Conservation (phyloP, 2,888 invertebrate species). For the Mechanitis mazaeus region DNA sequence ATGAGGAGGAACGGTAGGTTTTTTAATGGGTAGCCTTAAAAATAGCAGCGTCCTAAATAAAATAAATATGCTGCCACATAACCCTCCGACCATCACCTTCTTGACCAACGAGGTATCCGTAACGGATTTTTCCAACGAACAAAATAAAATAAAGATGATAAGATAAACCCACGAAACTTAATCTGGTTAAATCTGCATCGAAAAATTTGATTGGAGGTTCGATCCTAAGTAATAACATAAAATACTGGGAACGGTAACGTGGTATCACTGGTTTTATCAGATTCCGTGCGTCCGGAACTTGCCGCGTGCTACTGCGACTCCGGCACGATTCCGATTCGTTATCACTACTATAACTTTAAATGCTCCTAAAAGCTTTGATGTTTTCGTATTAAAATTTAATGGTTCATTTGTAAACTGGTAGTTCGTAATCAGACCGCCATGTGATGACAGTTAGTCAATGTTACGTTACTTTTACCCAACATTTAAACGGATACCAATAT, state of each 20-base stretch:
- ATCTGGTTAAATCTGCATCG: background rate
- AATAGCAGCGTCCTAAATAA: too few species aligned
- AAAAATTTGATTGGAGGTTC: constrained; percentile 26
- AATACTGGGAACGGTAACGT: constrained; percentile 51
- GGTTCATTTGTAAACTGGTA: constrained; percentile 16
- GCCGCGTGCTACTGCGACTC: constrained; percentile 64
- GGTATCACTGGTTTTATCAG: constrained; percentile 49
- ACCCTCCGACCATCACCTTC: too few species aligned
- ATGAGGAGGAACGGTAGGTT: too few species aligned
- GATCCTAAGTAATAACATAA: constrained; percentile 37
- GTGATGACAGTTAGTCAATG: constrained; percentile 1
- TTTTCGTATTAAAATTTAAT: constrained; percentile 26
- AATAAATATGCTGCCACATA: too few species aligned
- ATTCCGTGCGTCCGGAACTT: constrained; percentile 62
- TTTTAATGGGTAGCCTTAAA: too few species aligned
- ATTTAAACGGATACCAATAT: too few species aligned
- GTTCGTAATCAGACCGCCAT: constrained; percentile 8
- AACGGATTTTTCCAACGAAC: too few species aligned
- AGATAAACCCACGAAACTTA: too few species aligned
- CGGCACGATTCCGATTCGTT: constrained; percentile 69
- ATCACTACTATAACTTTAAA: constrained; percentile 46
- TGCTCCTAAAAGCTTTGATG: constrained; percentile 36
- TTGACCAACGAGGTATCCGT: too few species aligned
- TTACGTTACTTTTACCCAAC: background rate
- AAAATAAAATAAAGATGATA: too few species aligned